Percentiles rank a stretch among this genome's conserved stretches.
phyloP scores from a whole-genome alignment of 2,888 invertebrate genomes.

The Apamea crenata region DNA sequence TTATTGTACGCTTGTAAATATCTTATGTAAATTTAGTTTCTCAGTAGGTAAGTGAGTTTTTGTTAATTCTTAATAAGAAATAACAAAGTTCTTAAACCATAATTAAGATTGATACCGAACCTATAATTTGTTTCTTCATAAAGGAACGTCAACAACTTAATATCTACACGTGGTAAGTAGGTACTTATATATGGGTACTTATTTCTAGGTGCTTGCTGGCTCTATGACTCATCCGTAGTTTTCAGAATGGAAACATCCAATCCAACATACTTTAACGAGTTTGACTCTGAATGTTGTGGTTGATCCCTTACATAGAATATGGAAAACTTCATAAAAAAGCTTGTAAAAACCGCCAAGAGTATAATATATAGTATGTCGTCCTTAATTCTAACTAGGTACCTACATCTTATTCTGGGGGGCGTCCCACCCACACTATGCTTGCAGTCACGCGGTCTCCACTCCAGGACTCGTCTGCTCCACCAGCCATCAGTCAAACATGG shows the following conservation, averaged over 20 bases:
- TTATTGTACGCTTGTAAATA: no score
- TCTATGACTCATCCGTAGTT: not conserved
- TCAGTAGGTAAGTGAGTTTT: no score
- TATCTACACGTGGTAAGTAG: not conserved
- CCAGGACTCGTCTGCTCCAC: no score
- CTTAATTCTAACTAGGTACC: not conserved
- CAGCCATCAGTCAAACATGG: no score
- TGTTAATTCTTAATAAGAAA: no score
- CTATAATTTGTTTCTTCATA: not conserved
- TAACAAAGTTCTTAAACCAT: no score
- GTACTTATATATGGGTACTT: no score
- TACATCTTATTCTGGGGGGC: no score
- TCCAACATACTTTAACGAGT: not conserved
- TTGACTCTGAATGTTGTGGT: not conserved
- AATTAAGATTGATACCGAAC: not conserved
- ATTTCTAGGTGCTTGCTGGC: not conserved
- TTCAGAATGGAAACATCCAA: not conserved
- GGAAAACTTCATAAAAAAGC: not conserved
- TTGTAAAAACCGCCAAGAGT: not conserved
- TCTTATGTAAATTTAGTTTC: no score
- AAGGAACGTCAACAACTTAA: not conserved
- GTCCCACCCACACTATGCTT: no score
- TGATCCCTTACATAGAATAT: not conserved
- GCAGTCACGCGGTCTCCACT: no score
- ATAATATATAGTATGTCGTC: not conserved